Evolutionary conservation across 1,140 invertebrate genomes (phyloP).

Genomic region (Anoplolepis gracilipes): DNA sequence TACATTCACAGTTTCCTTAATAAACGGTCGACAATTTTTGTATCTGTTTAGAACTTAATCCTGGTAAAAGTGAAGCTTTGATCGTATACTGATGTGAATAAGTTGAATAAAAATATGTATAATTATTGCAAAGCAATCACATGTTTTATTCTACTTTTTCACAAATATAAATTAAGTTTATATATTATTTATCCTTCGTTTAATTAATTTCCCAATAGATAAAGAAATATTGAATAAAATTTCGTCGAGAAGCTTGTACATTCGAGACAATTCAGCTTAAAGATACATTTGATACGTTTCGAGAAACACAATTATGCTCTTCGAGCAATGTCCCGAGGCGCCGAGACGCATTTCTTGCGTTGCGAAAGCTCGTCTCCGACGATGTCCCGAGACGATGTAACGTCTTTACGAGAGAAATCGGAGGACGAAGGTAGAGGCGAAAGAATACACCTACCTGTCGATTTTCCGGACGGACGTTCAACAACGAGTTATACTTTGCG

Average conservation of each 20-base stretch:
- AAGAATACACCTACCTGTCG: slow-evolving; percentile 75
- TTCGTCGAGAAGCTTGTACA: background rate
- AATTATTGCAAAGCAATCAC: background rate
- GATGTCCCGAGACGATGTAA: slow-evolving; percentile 38
- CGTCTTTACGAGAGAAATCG: slow-evolving; percentile 16
- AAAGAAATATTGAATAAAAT: background rate
- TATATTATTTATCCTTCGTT: background rate
- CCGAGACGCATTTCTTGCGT: slow-evolving; percentile 25
- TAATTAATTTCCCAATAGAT: background rate
- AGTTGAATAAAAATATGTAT: background rate
- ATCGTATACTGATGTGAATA: background rate
- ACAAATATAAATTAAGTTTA: background rate
- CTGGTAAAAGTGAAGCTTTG: background rate
- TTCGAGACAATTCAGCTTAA: background rate
- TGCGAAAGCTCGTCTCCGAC: background rate
- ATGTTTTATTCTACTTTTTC: background rate
- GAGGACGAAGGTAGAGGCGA: slow-evolving; percentile 12
- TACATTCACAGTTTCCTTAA: background rate
- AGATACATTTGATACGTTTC: background rate
- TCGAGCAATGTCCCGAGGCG: slow-evolving; percentile 1
- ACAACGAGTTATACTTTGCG: slow-evolving; percentile 82
- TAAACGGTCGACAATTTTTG: background rate
- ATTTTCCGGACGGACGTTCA: slow-evolving; percentile 79
- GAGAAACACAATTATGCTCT: slow-evolving; percentile 46
- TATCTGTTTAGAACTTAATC: background rate